A percentile compares a stretch with the other conserved stretches of the same genome.
Evolutionary conservation across 2,888 invertebrate genomes (phyloP).

Genomic region (Dryobotodes eremita): DNA sequence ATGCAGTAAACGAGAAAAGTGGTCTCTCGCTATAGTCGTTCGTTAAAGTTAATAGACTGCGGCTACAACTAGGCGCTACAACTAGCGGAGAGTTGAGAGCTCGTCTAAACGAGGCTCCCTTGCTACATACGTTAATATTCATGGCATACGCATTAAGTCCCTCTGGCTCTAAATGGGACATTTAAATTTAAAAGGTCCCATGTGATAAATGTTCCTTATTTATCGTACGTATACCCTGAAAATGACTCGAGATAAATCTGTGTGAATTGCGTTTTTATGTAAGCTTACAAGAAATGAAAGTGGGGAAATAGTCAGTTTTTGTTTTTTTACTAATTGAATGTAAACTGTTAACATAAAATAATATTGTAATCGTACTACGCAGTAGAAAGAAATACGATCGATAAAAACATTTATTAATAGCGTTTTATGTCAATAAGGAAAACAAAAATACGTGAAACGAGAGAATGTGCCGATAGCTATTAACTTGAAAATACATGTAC

Average conservation of each 20-base stretch:
- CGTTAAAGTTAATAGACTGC: constrained; percentile 72
- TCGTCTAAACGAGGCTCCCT: constrained; percentile 40
- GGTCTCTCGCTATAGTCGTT: constrained; percentile 69
- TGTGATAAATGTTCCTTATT: constrained; percentile 40
- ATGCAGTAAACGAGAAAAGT: constrained; percentile 79
- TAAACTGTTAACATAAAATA: constrained; percentile 13
- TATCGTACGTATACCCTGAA: constrained; percentile 20
- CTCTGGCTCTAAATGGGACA: constrained; percentile 29
- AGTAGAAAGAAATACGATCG: neutral
- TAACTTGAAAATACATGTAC: neutral
- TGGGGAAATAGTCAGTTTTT: neutral
- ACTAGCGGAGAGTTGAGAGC: constrained; percentile 28
- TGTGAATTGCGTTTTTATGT: constrained; percentile 9
- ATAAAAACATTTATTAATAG: constrained; percentile 14
- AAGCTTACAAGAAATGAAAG: constrained; percentile 16
- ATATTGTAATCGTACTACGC: neutral
- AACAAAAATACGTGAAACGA: constrained; percentile 16
- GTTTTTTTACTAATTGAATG: neutral
- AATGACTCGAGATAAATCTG: constrained; percentile 28
- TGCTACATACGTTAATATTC: constrained; percentile 39
- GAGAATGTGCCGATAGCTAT: neutral
- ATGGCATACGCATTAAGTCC: constrained; percentile 23
- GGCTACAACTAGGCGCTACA: constrained; percentile 44
- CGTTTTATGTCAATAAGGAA: constrained; percentile 25
- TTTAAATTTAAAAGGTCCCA: constrained; percentile 51